Base-by-base conservation (phyloP, 1,140 invertebrate species). In the Drosophila saltans region DNA sequence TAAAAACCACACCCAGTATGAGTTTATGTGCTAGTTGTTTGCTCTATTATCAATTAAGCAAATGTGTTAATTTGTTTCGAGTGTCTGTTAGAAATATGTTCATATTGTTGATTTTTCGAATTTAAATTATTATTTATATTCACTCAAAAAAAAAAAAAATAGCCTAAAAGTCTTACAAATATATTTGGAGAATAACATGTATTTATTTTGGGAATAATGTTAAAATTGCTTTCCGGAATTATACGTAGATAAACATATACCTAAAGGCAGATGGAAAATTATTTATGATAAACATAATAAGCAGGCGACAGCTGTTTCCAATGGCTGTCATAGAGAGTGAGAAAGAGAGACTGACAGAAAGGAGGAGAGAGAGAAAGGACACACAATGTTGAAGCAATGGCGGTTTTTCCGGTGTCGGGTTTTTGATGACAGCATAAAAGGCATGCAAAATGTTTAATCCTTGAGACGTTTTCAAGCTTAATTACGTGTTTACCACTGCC, bases 211-310 rank as follows among this genome's bases (percentile, higher is more conserved):
- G 64, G 41, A 56, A 72, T 72, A 39, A 43, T 33, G 48, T 28
- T 41, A 60, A 67, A 65, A 67, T 45, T 63, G 39, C 43, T 52
- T 39, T 30, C 43, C 8, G 60, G 58, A 63, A 56, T n/a, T 57
- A 30, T 9, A 33, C 1, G 56, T 36, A 39, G 66, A 63, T 59
- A 68, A 71, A 66, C 56, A 70, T 48, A 78, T 40, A 55, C 61
- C 52, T 59, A 64, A 60, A 74, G 75, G 71, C 71, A 83, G 83
- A 66, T 83, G 68, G 73, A 83, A 88, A 88, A 88, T 89, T 89
- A 88, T 89, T 84, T 84, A 89, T 88, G 80, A 88, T 88, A 80
- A 88, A 84, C 85, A 89, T 89, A 89, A 89, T 84, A 84, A 75
- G 74, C 78, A 62, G n/a, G 71, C 70, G 77, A 72, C 84, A 89